phyloP scores from a whole-genome alignment of 2,797 vertebrate species.

The Siniperca obscura region DNA sequence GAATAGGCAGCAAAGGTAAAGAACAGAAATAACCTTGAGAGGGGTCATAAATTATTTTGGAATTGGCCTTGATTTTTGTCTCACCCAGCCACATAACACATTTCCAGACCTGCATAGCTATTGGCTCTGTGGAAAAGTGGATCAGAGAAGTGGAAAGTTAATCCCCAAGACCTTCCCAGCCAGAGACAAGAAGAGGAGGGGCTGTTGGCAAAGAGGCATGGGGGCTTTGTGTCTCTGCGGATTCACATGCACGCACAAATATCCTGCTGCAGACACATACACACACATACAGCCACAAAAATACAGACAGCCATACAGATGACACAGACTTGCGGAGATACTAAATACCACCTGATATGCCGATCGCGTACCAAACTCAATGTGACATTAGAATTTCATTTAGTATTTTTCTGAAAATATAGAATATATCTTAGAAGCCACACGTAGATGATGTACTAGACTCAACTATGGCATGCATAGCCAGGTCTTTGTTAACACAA shows the following conservation, averaged over 20 bases:
- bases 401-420: slow-evolving; percentile 3
- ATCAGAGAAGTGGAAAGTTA: slow-evolving; percentile 82
- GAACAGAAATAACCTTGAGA: slow-evolving; percentile 71
- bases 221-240: slow-evolving; percentile 62
- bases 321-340: slow-evolving; percentile 8
- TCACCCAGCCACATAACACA: slow-evolving; percentile 70
- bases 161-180: slow-evolving; percentile 76
- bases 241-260: slow-evolving; percentile 46
- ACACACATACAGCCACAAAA: slow-evolving; percentile 17
- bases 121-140: slow-evolving; percentile 79
- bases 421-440: neutral
- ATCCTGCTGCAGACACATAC: slow-evolving; percentile 46
- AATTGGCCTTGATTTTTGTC: slow-evolving; percentile 76
- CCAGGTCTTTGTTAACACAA: neutral
- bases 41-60: slow-evolving; percentile 67
- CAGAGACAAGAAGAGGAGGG: slow-evolving; percentile 47
- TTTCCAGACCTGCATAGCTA: slow-evolving; percentile 74
- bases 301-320: slow-evolving; percentile 7
- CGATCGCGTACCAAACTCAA: neutral
- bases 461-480: neutral
- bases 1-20: slow-evolving; percentile 58
- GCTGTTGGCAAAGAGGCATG: slow-evolving; percentile 56
- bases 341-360: slow-evolving; percentile 1
- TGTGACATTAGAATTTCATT: slow-evolving; percentile 20
- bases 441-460: neutral